These are phyloP conservation scores for Trichomalopsis sarcophagae DNA, from an alignment of 1,140 invertebrate genomes.

Conservation along the genomic window DNA sequence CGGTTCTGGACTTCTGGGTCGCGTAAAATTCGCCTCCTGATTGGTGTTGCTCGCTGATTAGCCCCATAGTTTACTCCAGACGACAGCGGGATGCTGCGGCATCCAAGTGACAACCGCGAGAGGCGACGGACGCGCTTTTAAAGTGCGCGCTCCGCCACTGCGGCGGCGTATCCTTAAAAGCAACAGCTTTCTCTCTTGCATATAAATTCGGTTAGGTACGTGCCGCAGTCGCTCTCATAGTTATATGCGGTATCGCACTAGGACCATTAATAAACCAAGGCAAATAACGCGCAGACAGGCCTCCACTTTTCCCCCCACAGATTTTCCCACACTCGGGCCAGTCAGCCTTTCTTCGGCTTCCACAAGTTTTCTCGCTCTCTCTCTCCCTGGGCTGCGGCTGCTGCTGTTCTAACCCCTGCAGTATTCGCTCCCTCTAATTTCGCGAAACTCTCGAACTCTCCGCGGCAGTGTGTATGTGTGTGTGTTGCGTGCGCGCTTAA, in stretches of 20 bases:
- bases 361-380: neutral
- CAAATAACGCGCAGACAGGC: constrained; percentile 10
- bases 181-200: neutral
- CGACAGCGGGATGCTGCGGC: neutral
- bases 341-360: neutral
- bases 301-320: neutral
- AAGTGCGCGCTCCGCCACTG: neutral
- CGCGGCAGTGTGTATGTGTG: too few relatives aligned
- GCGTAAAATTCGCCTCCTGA: neutral
- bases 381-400: too few relatives aligned
- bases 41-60: constrained; percentile 27
- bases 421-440: neutral
- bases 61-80: constrained; percentile 38
- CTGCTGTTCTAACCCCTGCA: neutral
- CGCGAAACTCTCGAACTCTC: neutral
- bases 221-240: neutral
- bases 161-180: neutral
- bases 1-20: neutral
- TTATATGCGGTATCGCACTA: neutral
- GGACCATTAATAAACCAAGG: constrained; percentile 36
- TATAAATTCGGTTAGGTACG: neutral
- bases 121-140: neutral
- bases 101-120: neutral
- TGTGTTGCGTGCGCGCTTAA: too few relatives aligned
- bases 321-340: too few relatives aligned